phyloP scores from a whole-genome alignment of 2,888 invertebrate genomes.

The Harpalus rufipes region DNA sequence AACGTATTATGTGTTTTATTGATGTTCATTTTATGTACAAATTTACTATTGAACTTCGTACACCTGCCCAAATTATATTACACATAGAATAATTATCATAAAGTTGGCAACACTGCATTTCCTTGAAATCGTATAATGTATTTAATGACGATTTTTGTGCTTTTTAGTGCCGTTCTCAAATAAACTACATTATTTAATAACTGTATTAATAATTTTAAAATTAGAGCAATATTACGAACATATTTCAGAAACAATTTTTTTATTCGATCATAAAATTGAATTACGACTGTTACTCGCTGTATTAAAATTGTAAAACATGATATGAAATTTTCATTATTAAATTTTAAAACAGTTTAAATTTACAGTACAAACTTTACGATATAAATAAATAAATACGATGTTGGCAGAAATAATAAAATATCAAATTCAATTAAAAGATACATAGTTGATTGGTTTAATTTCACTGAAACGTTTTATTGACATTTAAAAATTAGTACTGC shows the following conservation, averaged over 20 bases:
- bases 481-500: neutral
- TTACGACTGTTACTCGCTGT: neutral
- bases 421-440: conserved; percentile 1
- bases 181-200: too few species aligned
- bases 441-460: neutral
- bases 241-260: neutral
- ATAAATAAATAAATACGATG: conserved; percentile 1
- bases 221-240: neutral
- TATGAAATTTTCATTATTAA: neutral
- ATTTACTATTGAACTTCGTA: too few species aligned
- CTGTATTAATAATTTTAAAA: too few species aligned
- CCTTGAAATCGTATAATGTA: too few species aligned
- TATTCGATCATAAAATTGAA: neutral
- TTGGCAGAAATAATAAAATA: neutral
- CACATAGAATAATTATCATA: too few species aligned
- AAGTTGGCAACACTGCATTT: too few species aligned
- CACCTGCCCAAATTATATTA: too few species aligned
- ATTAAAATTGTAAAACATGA: neutral
- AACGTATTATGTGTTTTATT: too few species aligned
- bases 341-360: neutral
- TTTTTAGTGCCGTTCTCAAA: too few species aligned
- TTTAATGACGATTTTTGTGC: too few species aligned
- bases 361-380: neutral
- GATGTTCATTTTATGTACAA: too few species aligned
- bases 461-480: neutral